A percentile compares a stretch with the other conserved stretches of the same genome.
These are phyloP conservation scores for Tetragnatha montana DNA, from an alignment of 2,888 invertebrate species.

Conservation along the genomic window DNA sequence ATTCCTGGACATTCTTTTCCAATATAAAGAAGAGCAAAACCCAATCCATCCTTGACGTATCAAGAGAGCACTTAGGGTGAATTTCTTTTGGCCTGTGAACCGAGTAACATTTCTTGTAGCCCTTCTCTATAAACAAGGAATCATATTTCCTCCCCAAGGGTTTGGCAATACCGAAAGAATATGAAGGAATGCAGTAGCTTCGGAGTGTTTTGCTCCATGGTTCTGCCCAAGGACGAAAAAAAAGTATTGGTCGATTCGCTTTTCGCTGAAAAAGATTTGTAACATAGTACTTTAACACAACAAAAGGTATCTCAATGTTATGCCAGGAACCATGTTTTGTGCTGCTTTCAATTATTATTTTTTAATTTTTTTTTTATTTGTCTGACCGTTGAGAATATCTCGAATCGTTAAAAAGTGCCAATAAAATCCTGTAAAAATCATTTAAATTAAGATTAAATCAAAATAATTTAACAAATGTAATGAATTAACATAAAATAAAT, in stretches of 20 bases:
- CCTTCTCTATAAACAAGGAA: not conserved
- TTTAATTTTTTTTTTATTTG: too few species aligned
- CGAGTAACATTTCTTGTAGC: not conserved
- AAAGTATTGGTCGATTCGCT: not conserved
- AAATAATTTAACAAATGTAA: too few species aligned
- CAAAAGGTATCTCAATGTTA: not conserved
- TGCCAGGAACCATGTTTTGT: too few species aligned
- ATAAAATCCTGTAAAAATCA: too few species aligned
- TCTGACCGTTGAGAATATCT: too few species aligned
- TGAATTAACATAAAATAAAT: too few species aligned
- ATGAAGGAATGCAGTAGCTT: not conserved
- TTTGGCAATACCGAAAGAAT: not conserved
- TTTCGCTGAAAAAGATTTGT: not conserved
- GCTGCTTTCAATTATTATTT: too few species aligned
- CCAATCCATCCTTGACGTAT: conserved; percentile 8
- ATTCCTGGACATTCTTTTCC: not conserved
- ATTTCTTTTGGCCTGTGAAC: conserved; percentile 6
- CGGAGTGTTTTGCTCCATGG: not conserved
- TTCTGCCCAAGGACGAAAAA: not conserved
- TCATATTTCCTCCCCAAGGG: not conserved
- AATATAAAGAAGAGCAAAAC: not conserved
- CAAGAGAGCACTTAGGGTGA: conserved; percentile 5
- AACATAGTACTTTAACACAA: not conserved
- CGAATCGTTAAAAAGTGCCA: too few species aligned
- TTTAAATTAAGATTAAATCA: too few species aligned